These are phyloP conservation scores for Carcharodon carcharias DNA, from an alignment of 2,797 vertebrate species.

Conservation along the genomic window DNA sequence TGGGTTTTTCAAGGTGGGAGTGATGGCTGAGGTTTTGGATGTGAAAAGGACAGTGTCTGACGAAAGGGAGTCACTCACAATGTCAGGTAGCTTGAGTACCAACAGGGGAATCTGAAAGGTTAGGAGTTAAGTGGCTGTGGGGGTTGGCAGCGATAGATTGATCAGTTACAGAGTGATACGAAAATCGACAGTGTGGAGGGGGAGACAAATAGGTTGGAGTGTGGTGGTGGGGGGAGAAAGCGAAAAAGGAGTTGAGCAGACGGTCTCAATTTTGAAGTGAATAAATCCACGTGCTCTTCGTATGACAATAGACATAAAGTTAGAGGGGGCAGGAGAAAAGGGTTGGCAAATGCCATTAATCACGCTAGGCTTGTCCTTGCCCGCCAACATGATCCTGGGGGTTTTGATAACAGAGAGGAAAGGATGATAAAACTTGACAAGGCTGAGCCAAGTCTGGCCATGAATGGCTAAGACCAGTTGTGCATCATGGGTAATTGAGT, in stretches of 20 bases:
- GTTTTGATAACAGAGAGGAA: background rate
- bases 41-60: background rate
- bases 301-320: background rate
- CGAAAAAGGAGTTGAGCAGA: background rate
- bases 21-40: background rate
- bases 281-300: background rate
- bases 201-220: too few species aligned
- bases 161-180: background rate
- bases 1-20: background rate
- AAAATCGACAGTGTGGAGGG: background rate
- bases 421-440: background rate
- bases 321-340: background rate
- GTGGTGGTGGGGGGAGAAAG: background rate
- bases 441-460: background rate
- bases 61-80: background rate
- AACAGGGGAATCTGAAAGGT: background rate
- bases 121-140: too few species aligned
- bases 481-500: background rate
- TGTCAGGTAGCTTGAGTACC: background rate
- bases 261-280: background rate
- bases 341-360: background rate
- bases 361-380: background rate
- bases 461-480: background rate
- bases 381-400: background rate
- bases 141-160: background rate